A percentile compares a stretch with the other conserved stretches of the same genome.
These are phyloP conservation scores for Tolypeutes matacus DNA, from an alignment of 2,797 vertebrate species.

Conservation along the genomic window DNA sequence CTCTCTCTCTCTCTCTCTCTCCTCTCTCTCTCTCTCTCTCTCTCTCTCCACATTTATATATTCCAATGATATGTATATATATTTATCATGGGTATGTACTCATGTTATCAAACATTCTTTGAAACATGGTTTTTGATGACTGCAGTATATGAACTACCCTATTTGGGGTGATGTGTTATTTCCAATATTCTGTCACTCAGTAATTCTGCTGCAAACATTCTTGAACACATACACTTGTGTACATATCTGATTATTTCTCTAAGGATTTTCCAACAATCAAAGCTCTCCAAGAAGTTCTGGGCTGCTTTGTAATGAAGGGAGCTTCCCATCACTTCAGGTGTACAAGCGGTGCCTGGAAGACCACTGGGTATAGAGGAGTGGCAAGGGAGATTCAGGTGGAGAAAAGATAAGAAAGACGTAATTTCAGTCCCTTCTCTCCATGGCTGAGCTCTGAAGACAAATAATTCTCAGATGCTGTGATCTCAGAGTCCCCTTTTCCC, in stretches of 20 bases:
- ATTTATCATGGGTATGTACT: background rate
- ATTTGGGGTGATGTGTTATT: background rate
- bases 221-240: background rate
- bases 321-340: background rate
- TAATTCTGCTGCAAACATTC: background rate
- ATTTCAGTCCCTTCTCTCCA: background rate
- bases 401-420: background rate
- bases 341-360: background rate
- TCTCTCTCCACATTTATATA: background rate
- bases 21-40: background rate
- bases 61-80: background rate
- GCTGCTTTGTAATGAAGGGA: background rate
- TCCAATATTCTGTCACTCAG: background rate
- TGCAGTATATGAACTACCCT: background rate
- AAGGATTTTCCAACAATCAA: background rate
- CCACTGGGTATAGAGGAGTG: background rate
- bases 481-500: background rate
- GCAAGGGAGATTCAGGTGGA: background rate
- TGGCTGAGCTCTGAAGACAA: background rate
- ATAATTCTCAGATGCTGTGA: background rate
- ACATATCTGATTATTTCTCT: background rate
- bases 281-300: background rate
- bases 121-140: slow-evolving; percentile 5
- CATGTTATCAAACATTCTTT: background rate
- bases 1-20: background rate